Evolutionary conservation across 2,797 vertebrate species (phyloP), one percentile per base, ranked within the genome.

Genomic region (Meda fulgida): DNA sequence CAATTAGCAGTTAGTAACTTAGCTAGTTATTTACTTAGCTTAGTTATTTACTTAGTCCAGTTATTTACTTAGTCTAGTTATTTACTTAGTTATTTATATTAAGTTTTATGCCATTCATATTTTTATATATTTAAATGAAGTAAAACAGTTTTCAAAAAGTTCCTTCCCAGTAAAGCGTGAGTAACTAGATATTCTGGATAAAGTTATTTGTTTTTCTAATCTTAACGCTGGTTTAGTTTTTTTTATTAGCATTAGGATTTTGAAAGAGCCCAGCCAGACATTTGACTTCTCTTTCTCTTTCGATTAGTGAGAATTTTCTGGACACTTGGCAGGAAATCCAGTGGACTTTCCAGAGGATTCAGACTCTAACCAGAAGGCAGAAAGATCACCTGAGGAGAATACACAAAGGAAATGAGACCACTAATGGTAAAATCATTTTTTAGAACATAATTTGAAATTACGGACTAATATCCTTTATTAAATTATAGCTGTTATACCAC

Each of bases 371-470:
- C 89, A 96, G 94, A 94, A 93, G 94, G 94, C 98, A 99, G 89
- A 98, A 97, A 95, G 96, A 97, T 92, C 96, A 98, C 88, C 96
- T 99, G 87, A 98, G 95, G 93, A 96, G 96, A 94, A 95, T 98
- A 92, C 95, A 95, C 77, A 93, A 94, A 91, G 96, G 96, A 95
- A 96, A 90, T 86, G 96, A 96, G 91, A 86, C 93, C 87, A 91
- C 94, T 91, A 94, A 94, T 90, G 97, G 97, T 99, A 98, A 96
- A 89, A 36, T 80, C 69, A 55, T 78, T 78, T 85, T 31, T 55
- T 19, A 46, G 48, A 69, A 48, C 48, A 58, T 87, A 26, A 85
- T 82, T 71, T 46, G 26, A 83, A 18, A 85, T 66, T 70, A 46
- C n/a, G 29, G 26, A 69, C 46, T 80, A 83, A 84, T 81, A 29